phyloP scores from a whole-genome alignment of 2,113 vertebrate species.

The Cyphomyrus plagiostoma region DNA sequence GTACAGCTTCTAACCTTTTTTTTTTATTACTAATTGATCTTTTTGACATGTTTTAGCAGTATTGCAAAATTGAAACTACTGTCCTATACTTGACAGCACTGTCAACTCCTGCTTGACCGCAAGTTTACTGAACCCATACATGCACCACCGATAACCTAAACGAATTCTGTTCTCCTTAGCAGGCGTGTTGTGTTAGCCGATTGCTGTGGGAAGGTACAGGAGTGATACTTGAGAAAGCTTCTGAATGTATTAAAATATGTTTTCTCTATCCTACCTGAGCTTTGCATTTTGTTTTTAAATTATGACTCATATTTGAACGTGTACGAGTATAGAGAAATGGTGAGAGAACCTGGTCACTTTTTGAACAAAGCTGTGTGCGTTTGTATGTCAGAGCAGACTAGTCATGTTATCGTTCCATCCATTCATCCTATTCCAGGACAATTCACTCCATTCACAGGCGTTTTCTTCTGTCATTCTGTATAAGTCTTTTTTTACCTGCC shows the following conservation, averaged over 20 bases:
- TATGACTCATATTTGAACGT: neutral
- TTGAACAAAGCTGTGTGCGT: neutral
- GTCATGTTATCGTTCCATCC: neutral
- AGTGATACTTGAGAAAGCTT: neutral
- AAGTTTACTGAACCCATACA: neutral
- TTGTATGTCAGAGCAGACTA: neutral
- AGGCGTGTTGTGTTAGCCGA: neutral
- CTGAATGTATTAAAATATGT: neutral
- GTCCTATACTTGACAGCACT: neutral
- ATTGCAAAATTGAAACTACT: neutral
- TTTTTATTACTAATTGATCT: neutral
- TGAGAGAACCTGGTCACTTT: neutral
- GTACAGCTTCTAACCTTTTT: neutral
- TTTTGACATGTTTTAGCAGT: neutral
- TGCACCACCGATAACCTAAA: neutral
- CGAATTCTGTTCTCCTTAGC: neutral
- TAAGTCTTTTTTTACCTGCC: neutral
- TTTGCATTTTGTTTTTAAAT: neutral
- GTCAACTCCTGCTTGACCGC: neutral
- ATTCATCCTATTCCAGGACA: neutral
- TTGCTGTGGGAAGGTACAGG: neutral
- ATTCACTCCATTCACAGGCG: neutral
- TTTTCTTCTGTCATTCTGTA: neutral
- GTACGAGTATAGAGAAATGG: neutral
- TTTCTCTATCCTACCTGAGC: neutral